Evolutionary conservation across 35 echinoderm and acorn worm genomes (phyloP).

Genomic region (Heliocidaris tuberculata): DNA sequence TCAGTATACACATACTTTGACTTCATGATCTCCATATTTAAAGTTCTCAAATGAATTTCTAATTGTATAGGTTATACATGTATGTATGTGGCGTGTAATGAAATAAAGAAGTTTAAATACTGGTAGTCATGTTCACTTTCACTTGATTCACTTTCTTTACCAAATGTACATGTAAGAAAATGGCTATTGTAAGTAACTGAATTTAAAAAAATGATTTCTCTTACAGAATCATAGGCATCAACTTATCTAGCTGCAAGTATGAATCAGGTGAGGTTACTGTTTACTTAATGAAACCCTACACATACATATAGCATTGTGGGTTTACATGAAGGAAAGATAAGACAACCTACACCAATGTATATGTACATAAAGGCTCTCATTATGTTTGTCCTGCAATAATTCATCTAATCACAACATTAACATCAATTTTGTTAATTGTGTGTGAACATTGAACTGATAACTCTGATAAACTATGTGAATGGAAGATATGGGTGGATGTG

Average conservation of each 20-base stretch:
- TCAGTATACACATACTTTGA: too few species aligned
- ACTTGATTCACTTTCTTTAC: not conserved
- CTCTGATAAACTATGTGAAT: not conserved
- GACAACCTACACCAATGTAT: not conserved
- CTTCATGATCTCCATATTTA: too few species aligned
- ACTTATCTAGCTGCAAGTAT: conserved; percentile 86
- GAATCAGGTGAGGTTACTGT: conserved; percentile 70
- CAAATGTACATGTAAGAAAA: not conserved
- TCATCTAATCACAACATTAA: not conserved
- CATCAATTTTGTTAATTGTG: not conserved
- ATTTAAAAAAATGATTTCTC: conserved; percentile 29
- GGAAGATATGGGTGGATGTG: not conserved
- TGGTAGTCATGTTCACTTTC: not conserved
- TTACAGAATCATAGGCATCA: conserved; percentile 87
- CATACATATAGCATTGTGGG: not conserved
- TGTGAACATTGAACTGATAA: not conserved
- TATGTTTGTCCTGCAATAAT: not conserved
- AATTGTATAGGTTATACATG: not conserved
- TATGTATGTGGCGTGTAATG: not conserved
- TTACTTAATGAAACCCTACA: too few species aligned
- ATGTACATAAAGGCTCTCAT: not conserved
- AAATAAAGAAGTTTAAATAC: not conserved
- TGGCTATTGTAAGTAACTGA: not conserved
- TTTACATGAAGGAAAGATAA: not conserved
- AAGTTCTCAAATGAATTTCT: too few species aligned